Evolutionary conservation across 2,888 invertebrate genomes (phyloP).

Genomic region (Drosophila cracens): DNA sequence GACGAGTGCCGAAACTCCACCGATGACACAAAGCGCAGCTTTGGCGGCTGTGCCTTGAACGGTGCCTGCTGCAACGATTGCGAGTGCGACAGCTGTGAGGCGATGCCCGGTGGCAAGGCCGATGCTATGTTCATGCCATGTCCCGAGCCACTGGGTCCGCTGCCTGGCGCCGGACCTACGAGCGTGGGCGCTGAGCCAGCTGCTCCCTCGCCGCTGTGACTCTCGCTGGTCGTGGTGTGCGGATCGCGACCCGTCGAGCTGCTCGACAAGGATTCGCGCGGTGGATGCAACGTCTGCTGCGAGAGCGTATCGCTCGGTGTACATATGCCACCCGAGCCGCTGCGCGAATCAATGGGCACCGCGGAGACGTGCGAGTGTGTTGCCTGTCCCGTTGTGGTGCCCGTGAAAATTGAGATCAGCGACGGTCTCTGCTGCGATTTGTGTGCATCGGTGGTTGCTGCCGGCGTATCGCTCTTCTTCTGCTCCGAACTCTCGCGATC

Average conservation of each 20-base stretch:
- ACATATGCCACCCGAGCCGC: constrained; percentile 84
- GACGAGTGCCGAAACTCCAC: constrained; percentile 93
- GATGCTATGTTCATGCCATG: constrained; percentile 69
- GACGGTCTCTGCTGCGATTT: constrained; percentile 88
- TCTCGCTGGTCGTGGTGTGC: constrained; percentile 84
- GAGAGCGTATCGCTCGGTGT: constrained; percentile 85
- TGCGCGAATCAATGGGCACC: constrained; percentile 84
- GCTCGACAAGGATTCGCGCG: constrained; percentile 87
- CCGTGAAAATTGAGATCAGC: constrained; percentile 89
- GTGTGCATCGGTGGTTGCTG: constrained; percentile 85
- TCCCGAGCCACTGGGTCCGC: constrained; percentile 68
- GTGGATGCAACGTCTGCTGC: constrained; percentile 85
- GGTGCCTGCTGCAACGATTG: constrained; percentile 84
- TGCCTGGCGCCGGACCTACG: constrained; percentile 62
- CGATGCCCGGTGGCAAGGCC: constrained; percentile 79
- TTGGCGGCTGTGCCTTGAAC: constrained; percentile 86
- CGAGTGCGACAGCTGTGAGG: constrained; percentile 85
- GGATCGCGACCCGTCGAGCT: constrained; percentile 87
- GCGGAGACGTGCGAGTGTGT: constrained; percentile 84
- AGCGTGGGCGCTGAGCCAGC: constrained; percentile 79
- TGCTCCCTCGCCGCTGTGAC: constrained; percentile 83
- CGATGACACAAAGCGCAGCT: constrained; percentile 92
- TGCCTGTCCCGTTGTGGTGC: constrained; percentile 86
- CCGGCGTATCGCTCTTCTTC: constrained; percentile 84
- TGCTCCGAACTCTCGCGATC: constrained; percentile 84